Evolutionary conservation across 1,140 invertebrate species (phyloP).

Genomic region (Bombus vancouverensis): DNA sequence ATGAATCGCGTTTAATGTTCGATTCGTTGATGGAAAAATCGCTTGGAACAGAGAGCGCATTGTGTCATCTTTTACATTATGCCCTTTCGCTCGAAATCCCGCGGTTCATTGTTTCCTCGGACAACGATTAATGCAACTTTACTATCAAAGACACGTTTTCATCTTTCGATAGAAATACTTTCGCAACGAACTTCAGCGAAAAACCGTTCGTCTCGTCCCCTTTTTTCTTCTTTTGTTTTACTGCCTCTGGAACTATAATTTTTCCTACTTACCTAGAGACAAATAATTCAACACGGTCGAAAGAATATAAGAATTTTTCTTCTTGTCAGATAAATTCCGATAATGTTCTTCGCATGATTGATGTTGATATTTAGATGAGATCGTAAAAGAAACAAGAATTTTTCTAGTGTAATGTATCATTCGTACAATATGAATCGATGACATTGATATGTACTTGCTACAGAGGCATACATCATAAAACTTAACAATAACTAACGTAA

Average conservation of each 20-base stretch:
- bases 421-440: not conserved
- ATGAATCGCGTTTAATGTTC: slow-evolving; percentile 9
- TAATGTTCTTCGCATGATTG: not conserved
- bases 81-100: not conserved
- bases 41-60: not conserved
- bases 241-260: not conserved
- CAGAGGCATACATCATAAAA: too few relatives aligned
- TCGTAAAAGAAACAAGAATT: not conserved
- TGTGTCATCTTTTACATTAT: not conserved
- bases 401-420: not conserved
- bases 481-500: too few relatives aligned
- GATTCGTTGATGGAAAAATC: slow-evolving; percentile 1
- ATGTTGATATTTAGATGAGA: not conserved
- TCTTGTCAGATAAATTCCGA: not conserved
- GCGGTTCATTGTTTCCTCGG: not conserved
- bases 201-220: not conserved
- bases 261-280: not conserved
- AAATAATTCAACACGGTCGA: not conserved
- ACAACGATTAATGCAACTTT: slow-evolving; percentile 1
- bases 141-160: not conserved
- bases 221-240: not conserved
- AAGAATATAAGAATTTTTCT: not conserved
- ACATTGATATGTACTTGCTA: not conserved
- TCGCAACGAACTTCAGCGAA: not conserved
- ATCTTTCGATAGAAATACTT: not conserved